These are phyloP conservation scores for Luperina nickerlii DNA, from an alignment of 2,888 invertebrate genomes.

Conservation along the genomic window DNA sequence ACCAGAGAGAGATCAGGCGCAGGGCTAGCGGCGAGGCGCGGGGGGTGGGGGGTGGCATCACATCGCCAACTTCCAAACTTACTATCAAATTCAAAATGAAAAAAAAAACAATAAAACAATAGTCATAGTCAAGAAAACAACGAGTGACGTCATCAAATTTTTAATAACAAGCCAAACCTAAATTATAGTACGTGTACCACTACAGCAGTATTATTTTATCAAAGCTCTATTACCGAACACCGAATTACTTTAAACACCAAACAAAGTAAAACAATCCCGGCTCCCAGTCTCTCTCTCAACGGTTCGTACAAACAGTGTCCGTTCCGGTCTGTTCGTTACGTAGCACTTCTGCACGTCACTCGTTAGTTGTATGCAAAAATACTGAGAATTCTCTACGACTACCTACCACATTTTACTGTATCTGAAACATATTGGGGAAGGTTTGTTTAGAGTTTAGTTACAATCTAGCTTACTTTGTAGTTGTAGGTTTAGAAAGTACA, in stretches of 20 bases:
- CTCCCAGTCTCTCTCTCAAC: conserved; percentile 39
- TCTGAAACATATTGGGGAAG: conserved; percentile 29
- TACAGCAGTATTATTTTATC: not conserved
- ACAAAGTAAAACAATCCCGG: not conserved
- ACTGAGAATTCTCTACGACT: conserved; percentile 48
- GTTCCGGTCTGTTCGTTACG: conserved; percentile 83
- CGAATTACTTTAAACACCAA: not conserved
- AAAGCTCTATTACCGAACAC: not conserved
- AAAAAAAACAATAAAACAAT: too few relatives aligned
- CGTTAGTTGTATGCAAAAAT: conserved; percentile 70
- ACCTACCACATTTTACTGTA: conserved; percentile 14
- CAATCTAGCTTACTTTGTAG: not conserved
- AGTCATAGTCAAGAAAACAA: too few relatives aligned
- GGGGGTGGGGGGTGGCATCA: too few relatives aligned
- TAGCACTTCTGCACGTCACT: conserved; percentile 64
- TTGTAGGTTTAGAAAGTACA: not conserved
- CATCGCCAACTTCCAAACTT: too few relatives aligned
- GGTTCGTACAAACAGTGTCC: conserved; percentile 74
- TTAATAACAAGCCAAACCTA: not conserved
- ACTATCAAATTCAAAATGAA: too few relatives aligned
- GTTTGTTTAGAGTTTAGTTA: conserved; percentile 11
- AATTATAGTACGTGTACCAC: not conserved
- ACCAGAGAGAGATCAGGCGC: too few relatives aligned
- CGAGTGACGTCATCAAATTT: not conserved
- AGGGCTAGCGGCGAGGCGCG: too few relatives aligned